Conservation (phyloP, 2,888 invertebrate genomes). For the Oxyteleia sp. region DNA sequence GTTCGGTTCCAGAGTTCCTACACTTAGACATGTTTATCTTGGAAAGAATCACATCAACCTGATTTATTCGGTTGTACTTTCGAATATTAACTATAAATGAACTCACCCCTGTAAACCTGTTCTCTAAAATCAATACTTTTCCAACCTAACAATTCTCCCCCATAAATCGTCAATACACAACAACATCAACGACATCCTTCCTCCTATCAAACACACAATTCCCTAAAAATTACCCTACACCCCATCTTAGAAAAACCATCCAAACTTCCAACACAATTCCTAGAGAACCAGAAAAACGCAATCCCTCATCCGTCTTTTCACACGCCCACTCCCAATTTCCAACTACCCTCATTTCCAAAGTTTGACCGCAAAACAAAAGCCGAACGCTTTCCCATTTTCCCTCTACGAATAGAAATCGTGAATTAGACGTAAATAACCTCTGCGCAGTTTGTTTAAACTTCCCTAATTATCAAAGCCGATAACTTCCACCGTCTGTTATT, state of each 20-base stretch:
- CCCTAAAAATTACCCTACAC: too few species aligned
- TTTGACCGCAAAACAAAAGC: conserved; percentile 59
- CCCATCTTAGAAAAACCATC: conserved; percentile 29
- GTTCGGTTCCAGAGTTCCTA: conserved; percentile 18
- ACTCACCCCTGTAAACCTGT: not conserved
- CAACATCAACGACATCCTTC: too few species aligned
- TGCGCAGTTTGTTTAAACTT: conserved; percentile 75
- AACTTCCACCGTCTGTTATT: conserved; percentile 84
- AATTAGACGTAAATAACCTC: conserved; percentile 62
- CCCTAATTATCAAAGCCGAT: conserved; percentile 86
- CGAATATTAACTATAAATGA: conserved; percentile 16
- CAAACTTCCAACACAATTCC: conserved; percentile 50
- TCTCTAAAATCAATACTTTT: conserved; percentile 11
- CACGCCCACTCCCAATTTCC: too few species aligned
- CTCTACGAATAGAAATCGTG: conserved; percentile 52
- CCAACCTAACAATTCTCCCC: conserved; percentile 6
- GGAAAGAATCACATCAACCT: conserved; percentile 45
- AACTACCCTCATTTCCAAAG: conserved; percentile 57
- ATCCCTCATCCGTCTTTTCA: too few species aligned
- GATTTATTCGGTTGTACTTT: conserved; percentile 30
- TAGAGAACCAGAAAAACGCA: conserved; percentile 15
- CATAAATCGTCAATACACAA: too few species aligned
- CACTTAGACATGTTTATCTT: conserved; percentile 45
- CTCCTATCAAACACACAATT: too few species aligned
- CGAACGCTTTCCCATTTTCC: conserved; percentile 21